Evolutionary conservation across 2,888 invertebrate genomes (phyloP).

Genomic region (Scaptomyza flava): DNA sequence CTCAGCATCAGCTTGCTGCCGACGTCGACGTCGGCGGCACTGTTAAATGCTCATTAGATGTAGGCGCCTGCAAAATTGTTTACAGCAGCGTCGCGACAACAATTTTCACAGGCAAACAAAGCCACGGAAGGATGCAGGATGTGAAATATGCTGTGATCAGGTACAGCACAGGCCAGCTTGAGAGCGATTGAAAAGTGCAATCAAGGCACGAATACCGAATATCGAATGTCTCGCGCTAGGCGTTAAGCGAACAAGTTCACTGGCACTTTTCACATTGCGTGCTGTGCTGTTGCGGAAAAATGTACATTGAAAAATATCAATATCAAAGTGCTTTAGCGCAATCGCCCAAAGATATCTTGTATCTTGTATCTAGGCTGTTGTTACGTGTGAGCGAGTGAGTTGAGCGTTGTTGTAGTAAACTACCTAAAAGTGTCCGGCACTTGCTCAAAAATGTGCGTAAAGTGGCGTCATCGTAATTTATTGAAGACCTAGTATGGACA

Average conservation of each 20-base stretch:
- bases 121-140: constrained; percentile 77
- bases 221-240: constrained; percentile 54
- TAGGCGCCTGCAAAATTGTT: constrained; percentile 82
- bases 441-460: constrained; percentile 79
- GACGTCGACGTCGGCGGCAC: constrained; percentile 34
- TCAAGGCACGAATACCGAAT: constrained; percentile 25
- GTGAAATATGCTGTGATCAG: constrained; percentile 57
- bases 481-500: constrained; percentile 75
- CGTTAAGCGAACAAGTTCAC: constrained; percentile 72
- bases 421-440: constrained; percentile 79
- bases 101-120: constrained; percentile 82
- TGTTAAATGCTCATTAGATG: constrained; percentile 81
- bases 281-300: constrained; percentile 24
- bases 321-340: constrained; percentile 69
- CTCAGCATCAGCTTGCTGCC: constrained; percentile 7
- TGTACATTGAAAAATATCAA: constrained; percentile 50
- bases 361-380: constrained; percentile 53
- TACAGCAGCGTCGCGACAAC: constrained; percentile 82
- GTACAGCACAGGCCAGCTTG: constrained; percentile 22
- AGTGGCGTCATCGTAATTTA: constrained; percentile 81
- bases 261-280: constrained; percentile 75
- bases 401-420: constrained; percentile 30
- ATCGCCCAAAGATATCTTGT: constrained; percentile 61
- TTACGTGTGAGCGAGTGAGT: constrained; percentile 22
- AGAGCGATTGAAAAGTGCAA: constrained; percentile 17